Percentiles rank a stretch among this genome's conserved stretches.
Conservation (phyloP, 2,113 vertebrate species). For the Antennarius striatus region DNA sequence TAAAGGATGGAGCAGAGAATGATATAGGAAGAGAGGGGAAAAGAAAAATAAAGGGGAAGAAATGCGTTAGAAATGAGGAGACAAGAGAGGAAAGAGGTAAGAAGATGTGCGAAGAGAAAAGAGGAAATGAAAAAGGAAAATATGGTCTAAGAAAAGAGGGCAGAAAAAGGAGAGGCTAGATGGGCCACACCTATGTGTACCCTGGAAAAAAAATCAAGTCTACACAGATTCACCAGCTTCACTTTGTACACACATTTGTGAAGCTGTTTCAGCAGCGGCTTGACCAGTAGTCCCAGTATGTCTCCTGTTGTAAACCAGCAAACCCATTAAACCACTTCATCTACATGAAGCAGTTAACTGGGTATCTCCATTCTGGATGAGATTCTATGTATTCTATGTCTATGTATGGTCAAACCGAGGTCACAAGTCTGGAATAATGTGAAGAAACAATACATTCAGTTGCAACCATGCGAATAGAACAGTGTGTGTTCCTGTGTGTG, state of each 20-base stretch:
- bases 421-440: no score
- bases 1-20: no score
- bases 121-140: neutral
- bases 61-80: neutral
- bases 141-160: no score
- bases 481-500: neutral
- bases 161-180: conserved; percentile 7
- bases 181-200: conserved; percentile 50
- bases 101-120: neutral
- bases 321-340: neutral
- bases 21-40: no score
- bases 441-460: neutral
- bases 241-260: conserved; percentile 12
- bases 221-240: conserved; percentile 1
- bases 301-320: conserved; percentile 11
- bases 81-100: neutral
- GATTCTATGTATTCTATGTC: no score
- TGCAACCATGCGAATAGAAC: conserved; percentile 3
- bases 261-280: neutral
- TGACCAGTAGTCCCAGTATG: conserved; percentile 11
- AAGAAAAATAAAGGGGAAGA: neutral
- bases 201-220: neutral
- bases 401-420: no score
- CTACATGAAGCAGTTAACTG: neutral
- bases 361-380: no score